Evolutionary conservation across 2,888 invertebrate genomes (phyloP), one percentile per base, ranked within the genome.

Genomic region (Cyaniris semiargus): DNA sequence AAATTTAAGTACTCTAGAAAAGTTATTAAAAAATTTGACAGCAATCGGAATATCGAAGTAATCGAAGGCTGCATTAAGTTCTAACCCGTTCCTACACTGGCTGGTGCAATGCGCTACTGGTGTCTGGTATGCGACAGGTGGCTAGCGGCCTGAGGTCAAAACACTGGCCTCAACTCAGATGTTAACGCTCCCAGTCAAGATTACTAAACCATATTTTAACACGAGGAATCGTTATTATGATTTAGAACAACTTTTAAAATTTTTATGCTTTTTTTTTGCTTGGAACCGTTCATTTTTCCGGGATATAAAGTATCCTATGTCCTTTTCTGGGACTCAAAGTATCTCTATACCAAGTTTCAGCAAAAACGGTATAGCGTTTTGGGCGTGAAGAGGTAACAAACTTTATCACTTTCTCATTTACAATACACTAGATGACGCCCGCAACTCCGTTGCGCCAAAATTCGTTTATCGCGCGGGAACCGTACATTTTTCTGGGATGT

Each of bases 81-180:
- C 66, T 66, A 66, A 66, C 27, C 27, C 27, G 66, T 66, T 66
- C 27, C 66, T 15, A 27, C 27, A 23, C 60, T 60, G 27, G 15
- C 27, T 66, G 66, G 66, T 66, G 66, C 66, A 66, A 66, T 66
- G 66, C 66, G 66, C 27, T 66, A 66, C 66, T 66, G 66, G 27
- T 18, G 31, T 31, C 66, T 66, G 66, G 66, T 66, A 13, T 66
- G 66, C 66, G 27, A 66, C 66, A 66, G 66, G 66, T 66, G 66
- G 66, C 15, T 66, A 66, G 5, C 66, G 6, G 6, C 15, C 66
- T 27, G 66, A 7, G 66, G 66, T 66, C 27, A 31, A 66, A 66
- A 66, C 27, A 66, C 27, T 23, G 13, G 27, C 27, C 27, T 66
- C 66, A 27, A 66, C 66, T 66, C 23, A 60, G 13, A 60, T 13